Conservation (phyloP, 2,797 vertebrate species). For the Leptoclinus maculatus region DNA sequence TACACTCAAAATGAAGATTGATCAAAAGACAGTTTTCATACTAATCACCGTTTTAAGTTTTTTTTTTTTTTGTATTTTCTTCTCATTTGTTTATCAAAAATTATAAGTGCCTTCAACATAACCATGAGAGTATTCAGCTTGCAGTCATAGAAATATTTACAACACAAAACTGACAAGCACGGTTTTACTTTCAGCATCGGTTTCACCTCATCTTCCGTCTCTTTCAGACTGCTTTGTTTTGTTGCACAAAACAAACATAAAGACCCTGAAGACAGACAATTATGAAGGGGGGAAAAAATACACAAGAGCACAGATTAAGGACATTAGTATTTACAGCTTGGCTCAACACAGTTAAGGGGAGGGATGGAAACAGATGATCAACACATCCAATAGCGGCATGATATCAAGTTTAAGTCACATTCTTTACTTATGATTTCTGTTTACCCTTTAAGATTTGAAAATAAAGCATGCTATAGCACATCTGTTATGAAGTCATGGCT, state of each 20-base stretch:
- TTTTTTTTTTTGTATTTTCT: constrained; percentile 69
- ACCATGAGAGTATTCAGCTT: constrained; percentile 77
- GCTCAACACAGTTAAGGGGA: constrained; percentile 76
- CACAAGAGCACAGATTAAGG: constrained; percentile 78
- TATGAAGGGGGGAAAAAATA: constrained; percentile 75
- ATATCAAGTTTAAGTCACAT: constrained; percentile 81
- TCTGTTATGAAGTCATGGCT: constrained; percentile 48
- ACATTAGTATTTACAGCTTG: constrained; percentile 86
- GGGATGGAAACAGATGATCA: constrained; percentile 69
- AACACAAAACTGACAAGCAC: constrained; percentile 79
- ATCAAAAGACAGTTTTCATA: constrained; percentile 84
- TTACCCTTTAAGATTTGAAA: constrained; percentile 72
- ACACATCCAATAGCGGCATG: constrained; percentile 82
- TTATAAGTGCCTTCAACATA: constrained; percentile 89
- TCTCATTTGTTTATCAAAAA: constrained; percentile 80
- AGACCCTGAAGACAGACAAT: constrained; percentile 89
- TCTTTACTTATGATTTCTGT: constrained; percentile 74
- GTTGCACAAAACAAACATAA: constrained; percentile 95
- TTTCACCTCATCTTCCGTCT: constrained; percentile 74
- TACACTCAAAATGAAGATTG: constrained; percentile 87
- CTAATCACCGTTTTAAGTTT: constrained; percentile 79
- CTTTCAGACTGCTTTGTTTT: constrained; percentile 84
- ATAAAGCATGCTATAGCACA: constrained; percentile 74
- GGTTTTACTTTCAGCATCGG: constrained; percentile 84
- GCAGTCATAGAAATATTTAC: constrained; percentile 80